phyloP scores from a whole-genome alignment of 2,797 vertebrate genomes.

The Poeciliopsis presidionis region DNA sequence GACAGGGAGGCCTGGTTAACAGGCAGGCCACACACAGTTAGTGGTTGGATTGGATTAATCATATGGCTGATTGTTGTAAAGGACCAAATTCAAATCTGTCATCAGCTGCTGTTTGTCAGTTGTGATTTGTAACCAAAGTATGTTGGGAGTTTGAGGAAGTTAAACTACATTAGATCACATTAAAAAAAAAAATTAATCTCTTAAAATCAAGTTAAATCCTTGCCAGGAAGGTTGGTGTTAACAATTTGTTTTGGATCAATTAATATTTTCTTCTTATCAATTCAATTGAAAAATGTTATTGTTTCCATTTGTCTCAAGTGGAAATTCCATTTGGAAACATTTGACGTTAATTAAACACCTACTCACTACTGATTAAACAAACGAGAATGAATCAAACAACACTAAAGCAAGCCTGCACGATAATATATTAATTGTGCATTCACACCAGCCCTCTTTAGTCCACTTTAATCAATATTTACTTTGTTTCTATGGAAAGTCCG shows the following conservation, averaged over 20 bases:
- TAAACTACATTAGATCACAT: not conserved
- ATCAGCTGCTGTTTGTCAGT: not conserved
- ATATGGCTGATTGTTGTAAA: not conserved
- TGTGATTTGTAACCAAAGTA: not conserved
- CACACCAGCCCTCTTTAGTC: too few species aligned
- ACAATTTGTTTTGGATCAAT: not conserved
- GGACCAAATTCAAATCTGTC: not conserved
- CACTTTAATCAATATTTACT: too few species aligned
- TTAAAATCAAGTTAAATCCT: not conserved
- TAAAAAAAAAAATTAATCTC: not conserved
- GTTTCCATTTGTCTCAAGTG: not conserved
- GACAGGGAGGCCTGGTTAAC: constrained; percentile 47
- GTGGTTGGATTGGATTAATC: constrained; percentile 4
- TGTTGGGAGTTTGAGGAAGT: not conserved
- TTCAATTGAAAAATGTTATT: not conserved
- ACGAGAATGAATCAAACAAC: not conserved
- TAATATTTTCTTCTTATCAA: not conserved
- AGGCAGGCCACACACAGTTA: constrained; percentile 60
- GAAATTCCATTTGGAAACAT: too few species aligned
- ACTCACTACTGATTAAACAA: not conserved
- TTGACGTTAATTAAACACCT: not conserved
- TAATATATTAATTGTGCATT: not conserved
- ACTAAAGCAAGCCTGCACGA: not conserved
- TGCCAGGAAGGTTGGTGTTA: not conserved
- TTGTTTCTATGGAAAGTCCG: too few species aligned